Evolutionary conservation across 2,797 vertebrate species (phyloP).

Genomic region (Apogon hyalosoma): DNA sequence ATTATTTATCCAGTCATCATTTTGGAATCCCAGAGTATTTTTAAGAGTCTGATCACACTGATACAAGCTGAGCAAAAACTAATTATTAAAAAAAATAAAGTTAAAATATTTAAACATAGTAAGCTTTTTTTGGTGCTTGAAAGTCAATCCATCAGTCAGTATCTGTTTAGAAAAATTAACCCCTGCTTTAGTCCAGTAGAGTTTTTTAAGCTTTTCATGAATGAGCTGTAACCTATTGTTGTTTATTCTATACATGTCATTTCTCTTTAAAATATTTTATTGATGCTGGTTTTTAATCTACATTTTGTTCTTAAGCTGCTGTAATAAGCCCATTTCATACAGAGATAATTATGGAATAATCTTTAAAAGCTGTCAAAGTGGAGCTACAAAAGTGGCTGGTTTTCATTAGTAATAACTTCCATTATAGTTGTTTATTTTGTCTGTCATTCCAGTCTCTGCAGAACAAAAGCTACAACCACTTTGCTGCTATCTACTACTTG

Average conservation of each 20-base stretch:
- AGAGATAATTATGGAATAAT: constrained; percentile 35
- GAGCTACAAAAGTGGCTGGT: constrained; percentile 12
- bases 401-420: constrained; percentile 22
- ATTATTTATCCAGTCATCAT: no score
- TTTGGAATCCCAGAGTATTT: no score
- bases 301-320: constrained; percentile 5
- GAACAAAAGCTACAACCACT: constrained; percentile 99
- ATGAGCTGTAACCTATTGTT: constrained; percentile 6
- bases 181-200: no score
- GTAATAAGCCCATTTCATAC: constrained; percentile 31
- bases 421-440: constrained; percentile 25
- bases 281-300: constrained; percentile 22
- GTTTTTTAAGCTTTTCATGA: neutral
- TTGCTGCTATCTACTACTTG: constrained; percentile 98
- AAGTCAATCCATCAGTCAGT: no score
- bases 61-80: no score
- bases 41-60: no score
- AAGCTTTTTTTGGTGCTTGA: no score
- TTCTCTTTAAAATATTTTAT: constrained; percentile 3
- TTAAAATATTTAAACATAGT: no score
- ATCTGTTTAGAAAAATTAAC: no score
- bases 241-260: neutral
- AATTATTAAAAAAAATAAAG: no score
- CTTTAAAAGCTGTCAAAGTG: constrained; percentile 30
- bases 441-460: constrained; percentile 89